Conservation (phyloP, 2,113 vertebrate genomes). For the Dissostichus mawsoni region DNA sequence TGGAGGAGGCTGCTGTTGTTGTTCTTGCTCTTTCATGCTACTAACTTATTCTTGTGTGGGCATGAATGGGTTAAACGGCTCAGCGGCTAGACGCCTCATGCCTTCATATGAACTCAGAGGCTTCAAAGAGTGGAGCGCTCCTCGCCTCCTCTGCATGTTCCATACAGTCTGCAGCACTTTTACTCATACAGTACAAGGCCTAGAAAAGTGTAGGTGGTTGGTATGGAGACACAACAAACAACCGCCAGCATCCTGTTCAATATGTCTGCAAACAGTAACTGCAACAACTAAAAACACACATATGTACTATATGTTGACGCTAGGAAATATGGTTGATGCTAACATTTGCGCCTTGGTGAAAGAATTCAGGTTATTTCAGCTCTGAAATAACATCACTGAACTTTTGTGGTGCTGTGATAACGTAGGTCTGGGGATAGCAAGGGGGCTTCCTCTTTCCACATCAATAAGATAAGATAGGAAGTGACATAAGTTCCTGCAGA, state of each 20-base stretch:
- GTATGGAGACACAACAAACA: slow-evolving; percentile 34
- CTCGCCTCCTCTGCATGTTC: slow-evolving; percentile 83
- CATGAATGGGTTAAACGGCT: slow-evolving; percentile 79
- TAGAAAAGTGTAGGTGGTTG: slow-evolving; percentile 51
- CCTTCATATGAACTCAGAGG: slow-evolving; percentile 33
- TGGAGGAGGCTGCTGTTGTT: slow-evolving; percentile 43
- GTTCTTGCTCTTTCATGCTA: slow-evolving; percentile 29
- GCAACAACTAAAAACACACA: slow-evolving; percentile 16
- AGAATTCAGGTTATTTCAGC: slow-evolving; percentile 22
- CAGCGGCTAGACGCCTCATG: slow-evolving; percentile 30
- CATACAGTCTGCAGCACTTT: slow-evolving; percentile 62
- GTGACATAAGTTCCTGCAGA: slow-evolving; percentile 81
- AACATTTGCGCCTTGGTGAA: slow-evolving; percentile 6
- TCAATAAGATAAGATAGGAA: slow-evolving; percentile 74
- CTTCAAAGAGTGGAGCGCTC: slow-evolving; percentile 60
- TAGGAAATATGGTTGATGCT: slow-evolving; percentile 19
- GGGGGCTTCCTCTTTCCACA: slow-evolving; percentile 80
- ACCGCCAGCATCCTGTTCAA: slow-evolving; percentile 64
- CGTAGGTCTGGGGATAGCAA: slow-evolving; percentile 69
- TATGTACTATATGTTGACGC: neutral
- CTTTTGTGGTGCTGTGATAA: slow-evolving; percentile 26
- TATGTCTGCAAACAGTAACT: slow-evolving; percentile 48
- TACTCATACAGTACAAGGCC: slow-evolving; percentile 54
- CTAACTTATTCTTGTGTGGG: slow-evolving; percentile 76
- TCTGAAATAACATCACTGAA: slow-evolving; percentile 30